These are phyloP conservation scores for Knipowitschia caucasica DNA, from an alignment of 2,797 vertebrate genomes.

Conservation along the genomic window DNA sequence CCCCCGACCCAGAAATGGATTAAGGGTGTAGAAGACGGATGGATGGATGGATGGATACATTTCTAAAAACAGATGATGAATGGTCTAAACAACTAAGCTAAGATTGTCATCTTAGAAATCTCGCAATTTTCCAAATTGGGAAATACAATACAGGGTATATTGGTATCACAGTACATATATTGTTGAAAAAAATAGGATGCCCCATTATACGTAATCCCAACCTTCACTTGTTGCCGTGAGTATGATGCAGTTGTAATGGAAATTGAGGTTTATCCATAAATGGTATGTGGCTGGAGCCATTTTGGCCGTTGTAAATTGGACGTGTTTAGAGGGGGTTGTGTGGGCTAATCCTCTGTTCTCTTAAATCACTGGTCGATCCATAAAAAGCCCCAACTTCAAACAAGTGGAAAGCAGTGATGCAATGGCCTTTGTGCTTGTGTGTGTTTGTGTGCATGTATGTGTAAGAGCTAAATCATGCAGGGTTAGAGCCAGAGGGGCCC, in stretches of 20 bases:
- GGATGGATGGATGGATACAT: too few relatives aligned
- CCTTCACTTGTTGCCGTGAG: not conserved
- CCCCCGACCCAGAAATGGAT: too few relatives aligned
- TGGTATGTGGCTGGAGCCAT: conserved; percentile 4
- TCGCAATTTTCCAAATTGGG: too few relatives aligned
- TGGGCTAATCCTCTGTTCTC: conserved; percentile 21
- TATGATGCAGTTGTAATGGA: not conserved
- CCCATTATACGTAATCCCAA: not conserved
- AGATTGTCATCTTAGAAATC: too few relatives aligned
- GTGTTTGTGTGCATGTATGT: conserved; percentile 10
- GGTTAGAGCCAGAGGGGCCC: conserved; percentile 30
- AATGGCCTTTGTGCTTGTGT: conserved; percentile 3
- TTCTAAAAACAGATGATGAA: too few relatives aligned
- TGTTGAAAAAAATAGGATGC: too few relatives aligned
- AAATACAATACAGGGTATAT: too few relatives aligned
- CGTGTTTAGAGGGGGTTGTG: conserved; percentile 18
- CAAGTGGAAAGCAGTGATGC: conserved; percentile 21
- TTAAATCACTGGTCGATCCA: conserved; percentile 25
- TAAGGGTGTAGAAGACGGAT: too few relatives aligned
- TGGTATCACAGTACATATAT: too few relatives aligned
- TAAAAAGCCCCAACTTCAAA: conserved; percentile 28
- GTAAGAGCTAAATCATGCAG: conserved; percentile 27
- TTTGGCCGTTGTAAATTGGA: conserved; percentile 4
- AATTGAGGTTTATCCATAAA: conserved; percentile 6
- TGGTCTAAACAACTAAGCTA: too few relatives aligned